Percentiles rank a stretch among this genome's conserved stretches.
Evolutionary conservation across 2,113 vertebrate genomes (phyloP).

Genomic region (Abramis brama): DNA sequence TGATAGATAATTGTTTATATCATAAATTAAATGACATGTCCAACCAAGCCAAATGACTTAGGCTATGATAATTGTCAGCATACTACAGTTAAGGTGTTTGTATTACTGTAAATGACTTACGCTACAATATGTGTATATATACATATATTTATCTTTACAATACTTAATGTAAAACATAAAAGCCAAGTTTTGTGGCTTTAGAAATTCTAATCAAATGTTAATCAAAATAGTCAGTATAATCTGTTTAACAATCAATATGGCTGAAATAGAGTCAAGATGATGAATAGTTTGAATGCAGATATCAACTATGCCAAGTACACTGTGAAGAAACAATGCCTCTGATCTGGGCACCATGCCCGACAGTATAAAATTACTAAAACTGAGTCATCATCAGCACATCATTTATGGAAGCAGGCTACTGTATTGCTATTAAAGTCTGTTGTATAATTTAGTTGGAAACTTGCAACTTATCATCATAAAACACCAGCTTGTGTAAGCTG

Average conservation of each 20-base stretch:
- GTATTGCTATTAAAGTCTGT: conserved; percentile 37
- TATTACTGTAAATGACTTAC: neutral
- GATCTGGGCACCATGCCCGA: conserved; percentile 21
- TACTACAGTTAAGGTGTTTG: neutral
- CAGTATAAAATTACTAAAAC: conserved; percentile 30
- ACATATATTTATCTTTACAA: too few species aligned
- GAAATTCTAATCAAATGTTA: neutral
- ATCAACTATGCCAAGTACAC: conserved; percentile 31
- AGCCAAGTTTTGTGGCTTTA: conserved; percentile 2
- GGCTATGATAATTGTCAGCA: neutral
- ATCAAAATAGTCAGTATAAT: conserved; percentile 6
- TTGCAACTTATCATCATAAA: conserved; percentile 35
- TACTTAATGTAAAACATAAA: neutral
- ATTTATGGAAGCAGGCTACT: conserved; percentile 30
- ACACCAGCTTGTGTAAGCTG: conserved; percentile 41
- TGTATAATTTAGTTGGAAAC: conserved; percentile 29
- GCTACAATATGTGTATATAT: too few species aligned
- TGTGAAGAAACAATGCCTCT: conserved; percentile 36
- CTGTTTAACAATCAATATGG: conserved; percentile 28
- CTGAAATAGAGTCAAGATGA: neutral
- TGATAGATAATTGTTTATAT: conserved; percentile 12
- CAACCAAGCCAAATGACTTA: neutral
- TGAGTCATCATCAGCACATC: conserved; percentile 46
- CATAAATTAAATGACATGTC: conserved; percentile 8
- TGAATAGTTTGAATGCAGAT: conserved; percentile 15